These are phyloP conservation scores for Phaedon cochleariae DNA, from an alignment of 2,888 invertebrate species.

Conservation along the genomic window DNA sequence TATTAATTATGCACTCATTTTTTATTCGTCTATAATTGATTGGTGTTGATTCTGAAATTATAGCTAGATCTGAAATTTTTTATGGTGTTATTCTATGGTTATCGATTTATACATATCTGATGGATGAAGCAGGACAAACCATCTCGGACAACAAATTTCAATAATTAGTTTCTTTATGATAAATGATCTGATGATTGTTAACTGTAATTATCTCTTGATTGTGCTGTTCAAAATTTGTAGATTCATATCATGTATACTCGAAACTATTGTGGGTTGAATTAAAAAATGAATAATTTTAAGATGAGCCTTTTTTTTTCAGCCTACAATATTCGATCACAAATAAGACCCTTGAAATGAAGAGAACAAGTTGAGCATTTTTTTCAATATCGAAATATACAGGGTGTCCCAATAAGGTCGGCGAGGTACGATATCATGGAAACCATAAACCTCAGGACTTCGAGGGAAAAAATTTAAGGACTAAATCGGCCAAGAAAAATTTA, in stretches of 20 bases:
- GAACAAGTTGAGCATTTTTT: too few relatives aligned
- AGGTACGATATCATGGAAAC: too few relatives aligned
- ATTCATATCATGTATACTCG: background rate
- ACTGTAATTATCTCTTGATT: background rate
- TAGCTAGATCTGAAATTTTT: constrained; percentile 23
- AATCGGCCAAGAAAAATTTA: too few relatives aligned
- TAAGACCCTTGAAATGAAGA: too few relatives aligned
- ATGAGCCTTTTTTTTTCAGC: too few relatives aligned
- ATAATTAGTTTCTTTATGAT: background rate
- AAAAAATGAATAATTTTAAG: too few relatives aligned
- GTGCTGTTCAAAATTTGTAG: background rate
- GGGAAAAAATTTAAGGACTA: too few relatives aligned
- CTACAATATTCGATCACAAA: too few relatives aligned
- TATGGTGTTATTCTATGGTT: constrained; percentile 11
- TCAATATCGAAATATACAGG: too few relatives aligned
- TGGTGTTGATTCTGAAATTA: constrained; percentile 27
- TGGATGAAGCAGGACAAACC: background rate
- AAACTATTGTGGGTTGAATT: background rate
- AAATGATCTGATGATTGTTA: background rate
- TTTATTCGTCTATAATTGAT: constrained; percentile 32
- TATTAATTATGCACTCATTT: constrained; percentile 28
- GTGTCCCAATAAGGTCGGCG: too few relatives aligned
- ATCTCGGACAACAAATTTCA: background rate
- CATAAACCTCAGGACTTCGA: too few relatives aligned
- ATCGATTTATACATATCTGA: constrained; percentile 11